Base-by-base conservation (phyloP, 2,113 vertebrate species). In the Mirza zaza region DNA sequence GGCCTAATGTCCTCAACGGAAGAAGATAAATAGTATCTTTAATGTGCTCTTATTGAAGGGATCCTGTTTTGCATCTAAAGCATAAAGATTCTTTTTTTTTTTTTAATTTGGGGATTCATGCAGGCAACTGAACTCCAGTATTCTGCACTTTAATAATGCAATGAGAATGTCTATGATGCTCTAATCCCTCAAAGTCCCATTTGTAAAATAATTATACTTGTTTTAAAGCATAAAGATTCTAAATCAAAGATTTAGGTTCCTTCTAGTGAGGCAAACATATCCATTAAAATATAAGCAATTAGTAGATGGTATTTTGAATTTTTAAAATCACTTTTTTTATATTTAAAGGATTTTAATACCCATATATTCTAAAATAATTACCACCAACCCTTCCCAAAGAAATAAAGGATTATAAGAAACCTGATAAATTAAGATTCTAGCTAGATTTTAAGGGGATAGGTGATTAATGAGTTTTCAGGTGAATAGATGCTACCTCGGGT, bases 391-490 rank as follows among this genome's bases (percentile, higher is more conserved):
- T 91, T 34, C 23, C 34, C 52, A 82, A 94, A 83, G 18, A 85
- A 94, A 83, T 23, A 84, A 39, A 75, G 14, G 34, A 36, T 73
- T 42, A 90, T 82, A 75, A 87, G 63, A 84, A 96, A 27, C 6
- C 6, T 70, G 32, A 57, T 12, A 42, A 76, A 84, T 25, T 94
- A 81, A 76, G 18, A 86, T 42, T 79, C 23, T 36, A 70, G 45
- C 21, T 83, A 84, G 87, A 92, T 81, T 55, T 75, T 70, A 67
- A 93, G 32, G 90, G 59, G 71, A 84, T 13, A 55, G 67, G 91
- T 97, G 96, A 98, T 96, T 97, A 98, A 98, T 97, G 93, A 68
- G 89, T 89, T 63, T 93, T 96, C 70, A 87, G 87, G 29, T 96
- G 83, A 98, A 97, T 93, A 98, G 97, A 98, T 96, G 94, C 90